phyloP scores from a whole-genome alignment of 2,113 vertebrate genomes.

The Tautogolabrus adspersus region DNA sequence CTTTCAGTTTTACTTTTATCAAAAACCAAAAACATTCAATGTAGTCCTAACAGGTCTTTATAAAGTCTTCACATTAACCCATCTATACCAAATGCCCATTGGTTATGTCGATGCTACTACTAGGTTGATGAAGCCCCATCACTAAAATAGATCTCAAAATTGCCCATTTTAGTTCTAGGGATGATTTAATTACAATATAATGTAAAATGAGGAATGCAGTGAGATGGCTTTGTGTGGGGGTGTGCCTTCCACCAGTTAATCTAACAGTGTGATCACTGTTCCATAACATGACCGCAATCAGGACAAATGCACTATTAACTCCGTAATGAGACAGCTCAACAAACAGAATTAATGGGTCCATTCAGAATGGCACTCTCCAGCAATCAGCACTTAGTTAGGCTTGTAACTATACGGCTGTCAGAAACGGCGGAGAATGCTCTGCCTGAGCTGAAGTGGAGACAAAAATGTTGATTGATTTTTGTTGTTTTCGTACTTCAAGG shows the following conservation, averaged over 20 bases:
- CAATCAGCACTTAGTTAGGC: conserved; percentile 62
- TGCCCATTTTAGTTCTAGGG: background rate
- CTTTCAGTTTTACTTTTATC: no score
- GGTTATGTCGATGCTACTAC: no score
- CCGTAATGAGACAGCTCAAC: conserved; percentile 79
- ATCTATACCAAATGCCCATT: no score
- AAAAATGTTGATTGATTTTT: conserved; percentile 4
- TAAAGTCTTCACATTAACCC: no score
- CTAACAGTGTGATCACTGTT: conserved; percentile 66
- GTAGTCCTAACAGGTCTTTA: background rate
- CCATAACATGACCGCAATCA: conserved; percentile 71
- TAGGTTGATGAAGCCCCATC: no score
- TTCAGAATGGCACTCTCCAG: conserved; percentile 60
- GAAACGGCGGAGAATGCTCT: conserved; percentile 1
- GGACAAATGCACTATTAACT: conserved; percentile 79
- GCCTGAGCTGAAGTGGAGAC: conserved; percentile 5
- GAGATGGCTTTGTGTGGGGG: conserved; percentile 6
- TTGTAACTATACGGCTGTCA: conserved; percentile 46
- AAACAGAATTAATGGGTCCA: conserved; percentile 75
- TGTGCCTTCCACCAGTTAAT: conserved; percentile 52
- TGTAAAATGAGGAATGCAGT: background rate
- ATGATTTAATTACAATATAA: background rate
- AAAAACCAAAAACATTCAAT: background rate
- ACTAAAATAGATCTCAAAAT: no score
- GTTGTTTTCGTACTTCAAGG: background rate